Evolutionary conservation across 1,140 invertebrate species (phyloP).

Genomic region (Lordiphosa collinella): DNA sequence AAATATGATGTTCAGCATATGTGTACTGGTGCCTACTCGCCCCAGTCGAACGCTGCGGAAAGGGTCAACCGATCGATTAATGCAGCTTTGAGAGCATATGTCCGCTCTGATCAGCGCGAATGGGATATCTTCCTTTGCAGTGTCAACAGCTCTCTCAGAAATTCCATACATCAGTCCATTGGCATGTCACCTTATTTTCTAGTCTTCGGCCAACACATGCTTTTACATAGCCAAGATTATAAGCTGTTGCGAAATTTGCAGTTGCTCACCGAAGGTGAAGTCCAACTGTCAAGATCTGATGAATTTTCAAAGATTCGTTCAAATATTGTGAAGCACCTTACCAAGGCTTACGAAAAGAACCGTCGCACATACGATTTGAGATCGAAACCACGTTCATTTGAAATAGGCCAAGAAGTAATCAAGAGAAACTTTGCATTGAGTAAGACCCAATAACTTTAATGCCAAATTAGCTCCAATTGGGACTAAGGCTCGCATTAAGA

Average conservation of each 20-base stretch:
- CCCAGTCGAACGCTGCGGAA: constrained; percentile 1
- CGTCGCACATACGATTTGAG: constrained; percentile 1
- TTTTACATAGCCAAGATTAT: constrained; percentile 8
- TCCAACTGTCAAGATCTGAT: neutral
- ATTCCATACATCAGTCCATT: constrained; percentile 11
- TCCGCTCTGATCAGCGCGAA: neutral
- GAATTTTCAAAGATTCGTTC: neutral
- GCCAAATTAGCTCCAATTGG: constrained; percentile 2
- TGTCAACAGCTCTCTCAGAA: constrained; percentile 10
- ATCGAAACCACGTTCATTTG: neutral
- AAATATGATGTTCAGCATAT: no score
- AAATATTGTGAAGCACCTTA: neutral
- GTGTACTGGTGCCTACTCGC: no score
- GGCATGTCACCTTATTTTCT: constrained; percentile 6
- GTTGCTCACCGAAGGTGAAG: neutral
- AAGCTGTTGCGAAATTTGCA: neutral
- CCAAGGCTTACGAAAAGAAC: constrained; percentile 1
- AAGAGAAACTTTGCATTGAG: neutral
- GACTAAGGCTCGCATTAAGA: neutral
- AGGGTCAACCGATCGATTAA: constrained; percentile 6
- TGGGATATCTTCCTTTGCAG: constrained; percentile 14
- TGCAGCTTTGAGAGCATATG: neutral
- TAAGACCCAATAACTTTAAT: neutral
- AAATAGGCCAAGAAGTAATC: neutral
- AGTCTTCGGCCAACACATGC: constrained; percentile 11